phyloP scores from a whole-genome alignment of 2,113 vertebrate genomes.

The Corvus moneduloides region DNA sequence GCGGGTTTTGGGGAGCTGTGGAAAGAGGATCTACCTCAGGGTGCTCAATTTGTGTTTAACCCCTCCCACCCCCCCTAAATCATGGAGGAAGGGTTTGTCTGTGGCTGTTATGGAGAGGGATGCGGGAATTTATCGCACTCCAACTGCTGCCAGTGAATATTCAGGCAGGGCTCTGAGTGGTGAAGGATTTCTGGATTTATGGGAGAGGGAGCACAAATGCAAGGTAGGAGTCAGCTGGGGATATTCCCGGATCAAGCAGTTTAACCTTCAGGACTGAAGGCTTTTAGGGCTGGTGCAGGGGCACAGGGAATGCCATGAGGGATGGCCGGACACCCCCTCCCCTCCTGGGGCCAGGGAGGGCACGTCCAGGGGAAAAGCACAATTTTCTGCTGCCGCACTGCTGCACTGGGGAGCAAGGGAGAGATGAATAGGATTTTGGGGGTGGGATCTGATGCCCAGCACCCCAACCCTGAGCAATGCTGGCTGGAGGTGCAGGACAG shows the following conservation, averaged over 20 bases:
- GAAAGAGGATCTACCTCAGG: background rate
- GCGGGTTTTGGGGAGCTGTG: background rate
- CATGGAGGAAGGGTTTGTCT: conserved; percentile 19
- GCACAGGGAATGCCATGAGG: accelerated
- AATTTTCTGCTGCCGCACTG: background rate
- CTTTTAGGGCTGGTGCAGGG: background rate
- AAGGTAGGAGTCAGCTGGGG: background rate
- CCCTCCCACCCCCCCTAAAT: conserved; percentile 5
- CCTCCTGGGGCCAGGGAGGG: background rate
- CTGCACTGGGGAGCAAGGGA: background rate
- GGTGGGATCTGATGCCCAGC: background rate
- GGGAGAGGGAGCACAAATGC: background rate
- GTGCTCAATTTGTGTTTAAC: background rate
- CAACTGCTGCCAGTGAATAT: background rate
- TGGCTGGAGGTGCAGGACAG: background rate
- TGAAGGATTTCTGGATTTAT: conserved; percentile 23
- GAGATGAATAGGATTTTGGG: background rate
- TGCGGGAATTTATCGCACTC: conserved; percentile 5
- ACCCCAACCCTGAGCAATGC: background rate
- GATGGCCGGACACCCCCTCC: accelerated
- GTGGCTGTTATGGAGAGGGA: background rate
- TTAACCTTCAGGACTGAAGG: background rate
- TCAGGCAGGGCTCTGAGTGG: background rate
- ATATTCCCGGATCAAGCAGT: background rate
- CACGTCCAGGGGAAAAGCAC: accelerated